These are phyloP conservation scores for Orthonyx spaldingii DNA, from an alignment of 2,113 vertebrate genomes.

Conservation along the genomic window DNA sequence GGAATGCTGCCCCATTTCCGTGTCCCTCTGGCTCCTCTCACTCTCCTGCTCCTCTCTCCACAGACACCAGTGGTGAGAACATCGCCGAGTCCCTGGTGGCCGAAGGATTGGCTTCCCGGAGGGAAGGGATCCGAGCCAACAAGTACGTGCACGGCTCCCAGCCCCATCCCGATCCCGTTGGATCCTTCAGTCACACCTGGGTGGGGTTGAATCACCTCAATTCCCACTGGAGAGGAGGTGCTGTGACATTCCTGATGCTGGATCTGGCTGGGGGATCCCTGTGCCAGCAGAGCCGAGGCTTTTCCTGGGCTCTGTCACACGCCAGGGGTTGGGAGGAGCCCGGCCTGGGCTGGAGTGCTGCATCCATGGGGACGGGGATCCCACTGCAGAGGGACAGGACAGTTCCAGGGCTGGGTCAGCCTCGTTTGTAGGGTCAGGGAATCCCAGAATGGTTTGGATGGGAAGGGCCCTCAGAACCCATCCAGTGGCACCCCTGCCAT, in stretches of 20 bases:
- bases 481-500: neutral
- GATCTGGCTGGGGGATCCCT: neutral
- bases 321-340: fast-evolving
- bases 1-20: fast-evolving
- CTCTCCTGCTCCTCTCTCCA: neutral
- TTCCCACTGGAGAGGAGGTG: fast-evolving
- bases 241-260: fast-evolving
- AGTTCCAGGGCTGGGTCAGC: neutral
- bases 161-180: fast-evolving
- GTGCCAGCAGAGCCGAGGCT: neutral
- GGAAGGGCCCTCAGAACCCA: neutral
- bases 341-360: neutral
- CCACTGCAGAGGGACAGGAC: neutral
- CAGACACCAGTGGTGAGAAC: constrained; percentile 91
- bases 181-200: fast-evolving
- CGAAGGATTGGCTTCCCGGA: constrained; percentile 88
- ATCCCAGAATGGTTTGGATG: neutral
- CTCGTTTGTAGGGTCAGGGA: neutral
- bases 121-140: constrained; percentile 92
- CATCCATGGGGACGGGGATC: fast-evolving
- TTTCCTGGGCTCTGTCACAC: fast-evolving
- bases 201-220: fast-evolving
- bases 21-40: neutral
- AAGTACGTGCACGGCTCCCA: constrained; percentile 71
- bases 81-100: constrained; percentile 89